Conservation (phyloP, 2,797 vertebrate genomes). For the Chaetophractus vellerosus region DNA sequence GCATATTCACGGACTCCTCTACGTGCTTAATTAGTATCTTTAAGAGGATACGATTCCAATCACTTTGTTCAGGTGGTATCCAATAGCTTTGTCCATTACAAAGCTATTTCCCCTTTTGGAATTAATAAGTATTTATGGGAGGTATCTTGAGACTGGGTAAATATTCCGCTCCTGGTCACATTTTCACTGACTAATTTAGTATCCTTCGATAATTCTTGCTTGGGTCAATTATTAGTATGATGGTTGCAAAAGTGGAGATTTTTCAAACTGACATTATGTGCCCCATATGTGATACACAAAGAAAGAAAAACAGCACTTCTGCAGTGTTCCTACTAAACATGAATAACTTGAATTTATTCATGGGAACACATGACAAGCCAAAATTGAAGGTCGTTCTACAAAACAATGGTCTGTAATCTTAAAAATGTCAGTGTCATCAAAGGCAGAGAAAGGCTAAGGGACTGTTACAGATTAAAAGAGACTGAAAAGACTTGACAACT, state of each 20-base stretch:
- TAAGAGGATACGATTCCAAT: neutral
- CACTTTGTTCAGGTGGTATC: neutral
- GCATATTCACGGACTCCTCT: neutral
- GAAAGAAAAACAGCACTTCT: neutral
- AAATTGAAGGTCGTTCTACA: neutral
- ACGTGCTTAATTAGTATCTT: constrained; percentile 53
- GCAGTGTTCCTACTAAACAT: neutral
- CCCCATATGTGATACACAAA: neutral
- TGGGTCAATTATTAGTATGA: neutral
- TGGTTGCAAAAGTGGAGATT: neutral
- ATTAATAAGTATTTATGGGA: neutral
- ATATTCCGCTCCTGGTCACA: neutral
- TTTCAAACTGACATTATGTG: neutral
- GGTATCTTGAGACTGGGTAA: neutral
- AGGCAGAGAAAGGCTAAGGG: neutral
- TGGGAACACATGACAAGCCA: neutral
- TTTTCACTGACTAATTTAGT: neutral
- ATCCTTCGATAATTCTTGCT: neutral
- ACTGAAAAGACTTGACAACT: neutral
- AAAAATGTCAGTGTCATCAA: neutral
- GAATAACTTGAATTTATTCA: neutral
- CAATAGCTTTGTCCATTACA: neutral
- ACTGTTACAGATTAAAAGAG: neutral
- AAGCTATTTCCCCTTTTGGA: neutral
- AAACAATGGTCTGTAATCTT: neutral